Evolutionary conservation across 53 echinoderm and acorn worm genomes (phyloP), one percentile per base, ranked within the genome.

Genomic region (Luidia sarsii): DNA sequence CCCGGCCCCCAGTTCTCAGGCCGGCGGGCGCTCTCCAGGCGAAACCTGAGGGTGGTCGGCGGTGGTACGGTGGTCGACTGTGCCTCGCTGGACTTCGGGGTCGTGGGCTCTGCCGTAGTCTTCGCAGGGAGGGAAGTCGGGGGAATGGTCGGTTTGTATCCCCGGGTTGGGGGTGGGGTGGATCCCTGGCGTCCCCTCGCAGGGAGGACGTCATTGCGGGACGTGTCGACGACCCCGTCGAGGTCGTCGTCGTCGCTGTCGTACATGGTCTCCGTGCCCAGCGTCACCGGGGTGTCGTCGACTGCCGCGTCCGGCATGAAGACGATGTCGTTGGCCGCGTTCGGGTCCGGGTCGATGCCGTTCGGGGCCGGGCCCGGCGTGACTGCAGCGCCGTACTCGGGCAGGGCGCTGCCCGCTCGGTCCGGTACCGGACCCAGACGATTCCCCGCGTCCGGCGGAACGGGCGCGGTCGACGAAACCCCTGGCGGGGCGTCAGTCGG

Each of bases 21-120:
- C 30, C 77, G 59, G 46, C 46, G 60, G 2, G 77, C 77, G 32
- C 77, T 61, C 77, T 59, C 77, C 11, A 59, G 34, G 20, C 77
- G 24, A 19, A 61, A 29, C n/a, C 21, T 61, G 16, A 45, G 13
- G 25, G 67, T 82, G 1, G 75, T 75, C 11, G 55, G 16, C 9
- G 37, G 7, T 30, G 22, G 57, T 5, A 56, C 6, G 16, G 39
- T 24, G 38, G 67, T 50, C 21, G 81, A 25, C 30, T 36, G 41
- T n/a, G n/a, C n/a, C 11, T 41, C 41, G 6, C 6, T 7, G 11
- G 41, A 41, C 6, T 6, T 6, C 6, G 6, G 6, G 41, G 11
- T 41, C 6, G 41, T 7, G 41, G 41, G 41, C 41, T 6, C 41
- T 41, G 11, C 11, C 41, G 41, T 7, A 11, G 41, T 41, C 6